phyloP scores from a whole-genome alignment of 1,140 invertebrate species.

The Neotoxoptera formosana region DNA sequence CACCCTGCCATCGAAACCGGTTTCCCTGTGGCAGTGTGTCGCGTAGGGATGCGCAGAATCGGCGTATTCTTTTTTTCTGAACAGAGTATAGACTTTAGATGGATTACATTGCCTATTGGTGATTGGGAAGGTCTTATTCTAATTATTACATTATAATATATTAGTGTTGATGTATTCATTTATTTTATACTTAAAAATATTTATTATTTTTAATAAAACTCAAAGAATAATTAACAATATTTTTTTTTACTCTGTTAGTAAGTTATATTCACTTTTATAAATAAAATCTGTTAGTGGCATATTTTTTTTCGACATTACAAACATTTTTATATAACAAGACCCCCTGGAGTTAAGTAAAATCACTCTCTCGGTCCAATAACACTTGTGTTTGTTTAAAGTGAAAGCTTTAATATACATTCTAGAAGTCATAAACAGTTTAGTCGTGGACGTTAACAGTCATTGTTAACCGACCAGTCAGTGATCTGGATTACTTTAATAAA shows the following conservation, averaged over 20 bases:
- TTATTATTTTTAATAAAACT: not conserved
- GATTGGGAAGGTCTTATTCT: not conserved
- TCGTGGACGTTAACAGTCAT: conserved; percentile 41
- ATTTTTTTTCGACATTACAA: conserved; percentile 19
- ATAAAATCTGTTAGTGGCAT: conserved; percentile 25
- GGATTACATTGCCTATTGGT: not conserved
- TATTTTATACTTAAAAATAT: not conserved
- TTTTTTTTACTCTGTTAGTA: not conserved
- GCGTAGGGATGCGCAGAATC: no score
- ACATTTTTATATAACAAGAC: conserved; percentile 12
- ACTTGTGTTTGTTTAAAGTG: not conserved
- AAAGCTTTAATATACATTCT: conserved; percentile 4
- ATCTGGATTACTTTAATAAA: not conserved
- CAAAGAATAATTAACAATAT: not conserved
- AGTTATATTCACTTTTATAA: conserved; percentile 16
- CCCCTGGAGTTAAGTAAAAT: conserved; percentile 19
- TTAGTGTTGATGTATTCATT: not conserved
- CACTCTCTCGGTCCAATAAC: not conserved
- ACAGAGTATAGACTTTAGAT: no score
- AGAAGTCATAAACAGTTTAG: conserved; percentile 50
- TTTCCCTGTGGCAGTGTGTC: no score
- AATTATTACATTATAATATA: not conserved
- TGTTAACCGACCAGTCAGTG: conserved; percentile 11
- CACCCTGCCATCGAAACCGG: no score
- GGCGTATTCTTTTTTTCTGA: no score